These are phyloP conservation scores for Phyllopteryx taeniolatus DNA, from an alignment of 2,113 vertebrate species.

Conservation along the genomic window DNA sequence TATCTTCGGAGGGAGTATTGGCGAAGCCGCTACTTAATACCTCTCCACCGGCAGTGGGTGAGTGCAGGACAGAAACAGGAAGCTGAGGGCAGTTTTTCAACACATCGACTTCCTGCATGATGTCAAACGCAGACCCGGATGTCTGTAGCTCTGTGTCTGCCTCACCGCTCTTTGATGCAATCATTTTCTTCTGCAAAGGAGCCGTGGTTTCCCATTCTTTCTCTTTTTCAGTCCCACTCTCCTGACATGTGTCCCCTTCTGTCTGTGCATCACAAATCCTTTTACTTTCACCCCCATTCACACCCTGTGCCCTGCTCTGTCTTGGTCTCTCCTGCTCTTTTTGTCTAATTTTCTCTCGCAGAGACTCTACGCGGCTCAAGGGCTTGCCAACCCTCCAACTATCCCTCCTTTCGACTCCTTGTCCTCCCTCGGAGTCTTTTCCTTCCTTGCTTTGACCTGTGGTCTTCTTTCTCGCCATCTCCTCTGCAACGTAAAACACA, in stretches of 20 bases:
- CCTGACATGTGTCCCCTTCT: conserved; percentile 13
- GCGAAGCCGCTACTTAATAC: conserved; percentile 43
- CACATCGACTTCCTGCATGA: conserved; percentile 67
- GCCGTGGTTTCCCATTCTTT: conserved; percentile 35
- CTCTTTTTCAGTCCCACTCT: conserved; percentile 26
- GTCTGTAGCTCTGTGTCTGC: conserved; percentile 52
- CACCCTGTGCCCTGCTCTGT: conserved; percentile 27
- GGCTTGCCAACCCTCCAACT: conserved; percentile 70
- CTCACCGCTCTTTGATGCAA: conserved; percentile 51
- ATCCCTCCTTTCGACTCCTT: conserved; percentile 53
- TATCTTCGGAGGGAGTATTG: conserved; percentile 16
- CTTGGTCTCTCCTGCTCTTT: conserved; percentile 46
- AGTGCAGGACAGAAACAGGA: conserved; percentile 69
- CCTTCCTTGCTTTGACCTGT: conserved; percentile 25
- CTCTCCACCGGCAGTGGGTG: conserved; percentile 46
- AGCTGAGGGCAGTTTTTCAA: conserved; percentile 67
- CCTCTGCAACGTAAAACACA: conserved; percentile 69
- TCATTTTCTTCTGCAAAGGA: conserved; percentile 30
- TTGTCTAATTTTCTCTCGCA: conserved; percentile 66
- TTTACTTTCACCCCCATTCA: conserved; percentile 15
- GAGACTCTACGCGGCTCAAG: conserved; percentile 69
- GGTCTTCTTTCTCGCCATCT: conserved; percentile 33
- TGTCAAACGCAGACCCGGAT: conserved; percentile 48
- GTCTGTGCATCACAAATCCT: conserved; percentile 3
- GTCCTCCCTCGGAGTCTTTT: conserved; percentile 36